phyloP scores from a whole-genome alignment of 2,888 invertebrate species.

The Drosophila subsilvestris region DNA sequence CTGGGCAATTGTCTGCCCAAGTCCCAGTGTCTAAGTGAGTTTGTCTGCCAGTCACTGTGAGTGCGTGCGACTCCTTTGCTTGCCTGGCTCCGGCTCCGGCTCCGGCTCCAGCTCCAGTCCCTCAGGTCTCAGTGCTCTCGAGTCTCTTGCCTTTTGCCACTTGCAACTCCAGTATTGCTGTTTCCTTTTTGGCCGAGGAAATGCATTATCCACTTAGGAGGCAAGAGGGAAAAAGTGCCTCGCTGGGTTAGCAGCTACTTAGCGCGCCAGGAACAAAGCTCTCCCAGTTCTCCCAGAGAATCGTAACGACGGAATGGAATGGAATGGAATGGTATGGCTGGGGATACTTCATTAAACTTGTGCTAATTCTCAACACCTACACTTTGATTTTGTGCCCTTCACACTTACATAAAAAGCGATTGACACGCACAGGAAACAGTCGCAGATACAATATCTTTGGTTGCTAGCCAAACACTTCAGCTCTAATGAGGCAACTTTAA shows the following conservation, averaged over 20 bases:
- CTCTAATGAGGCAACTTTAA: constrained; percentile 72
- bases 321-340: background rate
- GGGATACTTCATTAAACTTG: constrained; percentile 54
- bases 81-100: constrained; percentile 20
- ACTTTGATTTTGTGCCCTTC: constrained; percentile 43
- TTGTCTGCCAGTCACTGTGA: constrained; percentile 55
- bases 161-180: constrained; percentile 21
- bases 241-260: constrained; percentile 62
- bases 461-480: constrained; percentile 53
- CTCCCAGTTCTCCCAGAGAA: constrained; percentile 34
- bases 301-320: constrained; percentile 2
- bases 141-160: constrained; percentile 21
- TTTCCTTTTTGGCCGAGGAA: constrained; percentile 58
- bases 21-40: constrained; percentile 51
- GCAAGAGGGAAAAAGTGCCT: constrained; percentile 56
- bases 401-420: constrained; percentile 50
- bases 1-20: constrained; percentile 31
- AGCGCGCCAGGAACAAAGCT: constrained; percentile 57
- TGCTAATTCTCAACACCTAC: constrained; percentile 70
- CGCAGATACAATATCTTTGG: constrained; percentile 14
- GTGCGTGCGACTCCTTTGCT: constrained; percentile 46
- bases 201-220: constrained; percentile 75
- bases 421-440: constrained; percentile 54
- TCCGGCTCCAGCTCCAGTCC: background rate
- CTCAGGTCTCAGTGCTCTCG: background rate